Evolutionary conservation across 2,113 vertebrate genomes (phyloP), one percentile per base, ranked within the genome.

Genomic region (Gracilinanus agilis): DNA sequence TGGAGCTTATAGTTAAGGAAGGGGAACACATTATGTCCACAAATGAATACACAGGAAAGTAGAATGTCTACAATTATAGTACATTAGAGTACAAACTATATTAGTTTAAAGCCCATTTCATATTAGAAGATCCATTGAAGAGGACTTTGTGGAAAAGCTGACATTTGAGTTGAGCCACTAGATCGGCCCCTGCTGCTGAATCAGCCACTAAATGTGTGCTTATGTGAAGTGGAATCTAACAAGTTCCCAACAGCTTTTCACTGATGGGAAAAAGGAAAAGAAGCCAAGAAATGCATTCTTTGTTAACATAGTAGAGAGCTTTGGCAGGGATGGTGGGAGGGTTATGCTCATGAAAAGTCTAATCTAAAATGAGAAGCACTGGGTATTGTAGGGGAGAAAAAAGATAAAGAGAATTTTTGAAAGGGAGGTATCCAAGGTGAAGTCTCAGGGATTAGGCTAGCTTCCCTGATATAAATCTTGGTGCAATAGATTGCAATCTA

Each of bases 221-320:
- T 83, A 83, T 83, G 67, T 83, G 67, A 83, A 83, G 67, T 83
- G 67, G n/a, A 83, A 83, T 83, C 67, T 83, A 83, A 83, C 67
- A 83, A 83, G 67, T 83, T 83, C 67, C 67, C 67, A 83, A 83
- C 67, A 83, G 67, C 67, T 83, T 83, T 83, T 83, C 67, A 83
- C 67, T 83, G 67, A 83, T 83, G 67, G n/a, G n/a, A 40, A 83
- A 83, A 83, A n/a, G n/a, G 67, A 83, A 83, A 83, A 83, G 67
- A 83, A 83, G 67, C 67, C 67, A 83, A 83, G n/a, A 83, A 83
- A 83, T 83, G 34, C n/a, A 83, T 83, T 83, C 67, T 83, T 83
- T 83, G 67, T 83, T 83, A 83, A 40, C 67, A 83, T 83, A 83
- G 67, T 83, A 83, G 67, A 83, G 67, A 83, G 67, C 12, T 83